Base-by-base conservation (phyloP, 2,113 vertebrate species). In the Etheostoma cragini region DNA sequence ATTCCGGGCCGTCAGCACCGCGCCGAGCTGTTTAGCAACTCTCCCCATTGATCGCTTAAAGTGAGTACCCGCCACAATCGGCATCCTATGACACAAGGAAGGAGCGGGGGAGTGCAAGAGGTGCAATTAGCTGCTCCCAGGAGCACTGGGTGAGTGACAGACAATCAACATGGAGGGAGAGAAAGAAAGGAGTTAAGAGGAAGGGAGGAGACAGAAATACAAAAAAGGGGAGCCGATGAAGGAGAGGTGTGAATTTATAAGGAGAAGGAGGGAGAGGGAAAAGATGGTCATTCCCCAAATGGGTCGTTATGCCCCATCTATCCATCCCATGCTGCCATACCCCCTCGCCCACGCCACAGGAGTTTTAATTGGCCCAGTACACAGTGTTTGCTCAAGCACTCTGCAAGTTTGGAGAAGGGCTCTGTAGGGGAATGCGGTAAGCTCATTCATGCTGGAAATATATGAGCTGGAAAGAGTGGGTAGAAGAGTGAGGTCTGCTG, bases 351-450 rank as follows among this genome's bases (percentile, higher is more conserved):
- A 94, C 94, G 81, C 82, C 83, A 81, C 78, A 86, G 81, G 81
- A 88, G 83, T 91, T 92, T 92, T 95, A 95, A 96, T 95, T 95
- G 92, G 93, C 87, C 87, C 87, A 61, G 86, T 83, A 86, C 88
- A 81, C 89, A 88, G 73, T 87, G 90, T 94, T 92, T 92, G 87
- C 87, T 93, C 83, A 89, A 91, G 86, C 91, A 92, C 83, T 84
- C 71, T 79, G 82, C 82, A 80, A 92, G 89, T 91, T 91, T 93
- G 91, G 91, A 91, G 92, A 90, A 93, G 77, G 75, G 57, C 90
- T 91, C 93, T 84, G 89, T 88, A 24, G 89, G 91, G 90, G 92
- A 91, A 88, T 84, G 88, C 35, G 89, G 90, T 88, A 49, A 89
- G 86, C 82, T 76, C 73, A 81, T 87, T 84, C 83, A 90, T 80